Percentiles rank a stretch among this genome's conserved stretches.
These are phyloP conservation scores for Caenorhabditis sp. DNA, from an alignment of 2,888 invertebrate genomes.

Conservation along the genomic window DNA sequence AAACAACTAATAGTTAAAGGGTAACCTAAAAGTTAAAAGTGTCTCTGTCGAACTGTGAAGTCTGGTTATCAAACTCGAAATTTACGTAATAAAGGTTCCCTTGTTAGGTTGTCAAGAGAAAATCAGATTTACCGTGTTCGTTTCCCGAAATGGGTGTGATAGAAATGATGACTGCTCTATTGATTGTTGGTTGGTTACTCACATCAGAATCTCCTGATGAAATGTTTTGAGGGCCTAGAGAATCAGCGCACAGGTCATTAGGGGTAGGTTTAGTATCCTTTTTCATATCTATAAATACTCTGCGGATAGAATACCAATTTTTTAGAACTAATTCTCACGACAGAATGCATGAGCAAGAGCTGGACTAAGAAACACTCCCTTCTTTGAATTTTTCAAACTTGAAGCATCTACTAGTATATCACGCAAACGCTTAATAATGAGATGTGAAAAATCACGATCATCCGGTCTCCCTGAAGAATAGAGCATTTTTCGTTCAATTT, in stretches of 20 bases:
- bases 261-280: conserved; percentile 35
- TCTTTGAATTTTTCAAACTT: conserved; percentile 18
- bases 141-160: conserved; percentile 65
- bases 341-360: conserved; percentile 70
- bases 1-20: no score
- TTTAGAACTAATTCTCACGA: no score
- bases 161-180: conserved; percentile 65
- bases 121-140: conserved; percentile 62
- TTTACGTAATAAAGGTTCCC: no score
- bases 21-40: no score
- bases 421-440: conserved; percentile 50
- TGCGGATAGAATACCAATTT: background rate
- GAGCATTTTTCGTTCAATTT: conserved; percentile 62
- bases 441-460: conserved; percentile 52
- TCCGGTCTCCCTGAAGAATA: conserved; percentile 62
- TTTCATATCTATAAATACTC: conserved; percentile 62
- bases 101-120: no score
- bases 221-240: conserved; percentile 32
- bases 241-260: conserved; percentile 49
- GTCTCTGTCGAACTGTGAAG: no score
- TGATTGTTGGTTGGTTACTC: conserved; percentile 19
- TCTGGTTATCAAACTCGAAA: no score
- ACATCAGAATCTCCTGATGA: background rate
- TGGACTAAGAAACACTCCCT: conserved; percentile 61
- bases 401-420: conserved; percentile 39